These are phyloP conservation scores for Lathronympha strigana DNA, from an alignment of 2,888 invertebrate species.

Conservation along the genomic window DNA sequence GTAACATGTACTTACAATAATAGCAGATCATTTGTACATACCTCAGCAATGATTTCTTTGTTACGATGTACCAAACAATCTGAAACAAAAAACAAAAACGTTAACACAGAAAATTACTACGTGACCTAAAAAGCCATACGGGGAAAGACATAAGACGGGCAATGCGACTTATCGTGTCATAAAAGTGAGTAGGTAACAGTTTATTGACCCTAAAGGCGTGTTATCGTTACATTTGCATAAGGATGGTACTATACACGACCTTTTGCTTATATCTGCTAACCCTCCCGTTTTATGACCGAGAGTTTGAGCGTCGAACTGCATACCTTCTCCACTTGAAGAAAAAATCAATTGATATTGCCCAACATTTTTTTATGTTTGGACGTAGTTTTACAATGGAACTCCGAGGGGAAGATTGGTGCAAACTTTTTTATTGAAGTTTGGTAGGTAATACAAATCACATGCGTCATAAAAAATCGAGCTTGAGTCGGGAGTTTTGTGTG, in stretches of 20 bases:
- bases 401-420: background rate
- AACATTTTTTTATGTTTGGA: background rate
- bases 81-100: conserved; percentile 62
- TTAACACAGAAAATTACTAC: conserved; percentile 55
- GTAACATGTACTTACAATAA: background rate
- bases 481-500: too few relatives aligned
- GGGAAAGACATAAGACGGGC: conserved; percentile 53
- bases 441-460: background rate
- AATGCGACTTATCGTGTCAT: conserved; percentile 80
- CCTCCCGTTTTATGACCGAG: conserved; percentile 71
- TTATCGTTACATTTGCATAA: conserved; percentile 82
- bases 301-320: conserved; percentile 29
- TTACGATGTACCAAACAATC: conserved; percentile 53
- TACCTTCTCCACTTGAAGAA: conserved; percentile 19
- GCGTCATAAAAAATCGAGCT: too few relatives aligned
- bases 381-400: background rate
- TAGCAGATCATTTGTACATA: conserved; percentile 3
- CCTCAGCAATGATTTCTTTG: conserved; percentile 12
- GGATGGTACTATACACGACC: conserved; percentile 55
- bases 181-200: conserved; percentile 78
- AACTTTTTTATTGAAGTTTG: background rate
- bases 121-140: conserved; percentile 61
- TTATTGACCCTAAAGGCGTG: conserved; percentile 80
- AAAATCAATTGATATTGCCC: conserved; percentile 10
- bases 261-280: conserved; percentile 57